Percentiles rank a stretch among this genome's conserved stretches.
Evolutionary conservation across 2,888 invertebrate genomes (phyloP).

Genomic region (Cataglyphis altisquamis): DNA sequence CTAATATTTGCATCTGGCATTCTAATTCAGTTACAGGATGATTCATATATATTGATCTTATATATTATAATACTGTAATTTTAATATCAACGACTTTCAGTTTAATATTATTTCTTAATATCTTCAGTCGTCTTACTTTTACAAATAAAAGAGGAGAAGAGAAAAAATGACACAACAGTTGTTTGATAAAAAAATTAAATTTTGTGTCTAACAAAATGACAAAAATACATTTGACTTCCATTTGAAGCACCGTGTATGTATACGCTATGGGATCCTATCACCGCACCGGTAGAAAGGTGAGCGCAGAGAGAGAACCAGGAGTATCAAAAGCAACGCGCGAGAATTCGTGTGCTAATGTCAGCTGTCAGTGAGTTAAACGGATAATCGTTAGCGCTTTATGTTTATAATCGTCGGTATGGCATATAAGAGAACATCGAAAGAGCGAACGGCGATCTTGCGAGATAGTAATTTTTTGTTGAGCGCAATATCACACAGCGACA

Average conservation of each 20-base stretch:
- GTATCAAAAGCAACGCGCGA: constrained; percentile 43
- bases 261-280: constrained; percentile 31
- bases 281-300: constrained; percentile 39
- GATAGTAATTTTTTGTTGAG: constrained; percentile 29
- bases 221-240: background rate
- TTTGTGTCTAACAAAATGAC: background rate
- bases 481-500: constrained; percentile 8
- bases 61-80: background rate
- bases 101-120: background rate
- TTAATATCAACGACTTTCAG: background rate
- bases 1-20: background rate
- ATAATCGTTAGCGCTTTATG: constrained; percentile 49
- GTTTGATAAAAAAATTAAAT: background rate
- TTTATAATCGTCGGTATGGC: constrained; percentile 36
- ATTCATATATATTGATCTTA: constrained; percentile 6
- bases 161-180: background rate
- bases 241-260: constrained; percentile 31
- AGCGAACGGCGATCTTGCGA: constrained; percentile 10
- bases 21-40: constrained; percentile 29
- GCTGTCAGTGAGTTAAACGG: constrained; percentile 55
- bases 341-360: constrained; percentile 54
- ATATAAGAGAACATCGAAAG: constrained; percentile 38
- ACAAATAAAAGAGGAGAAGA: background rate
- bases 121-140: background rate
- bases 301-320: constrained; percentile 26